Evolutionary conservation across 2,113 vertebrate genomes (phyloP).

Genomic region (Glareola pratincola): DNA sequence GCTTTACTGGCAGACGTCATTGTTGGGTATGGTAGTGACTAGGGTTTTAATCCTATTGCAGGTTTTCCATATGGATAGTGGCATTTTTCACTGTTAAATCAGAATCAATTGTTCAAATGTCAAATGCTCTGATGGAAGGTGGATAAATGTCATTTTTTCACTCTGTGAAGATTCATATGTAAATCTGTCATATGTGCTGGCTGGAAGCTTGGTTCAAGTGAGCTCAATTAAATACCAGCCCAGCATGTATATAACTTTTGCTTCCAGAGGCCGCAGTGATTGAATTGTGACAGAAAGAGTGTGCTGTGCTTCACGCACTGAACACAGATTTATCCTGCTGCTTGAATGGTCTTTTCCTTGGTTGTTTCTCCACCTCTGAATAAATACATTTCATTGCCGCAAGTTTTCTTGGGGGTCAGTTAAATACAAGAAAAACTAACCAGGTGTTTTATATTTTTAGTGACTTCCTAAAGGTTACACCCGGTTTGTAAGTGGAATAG

Average conservation of each 20-base stretch:
- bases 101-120: slow-evolving; percentile 37
- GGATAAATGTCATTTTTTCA: slow-evolving; percentile 49
- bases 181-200: neutral
- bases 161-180: neutral
- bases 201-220: slow-evolving; percentile 6
- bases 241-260: neutral
- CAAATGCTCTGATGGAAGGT: neutral
- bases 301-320: neutral
- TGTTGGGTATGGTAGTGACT: neutral
- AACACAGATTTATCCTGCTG: neutral
- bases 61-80: neutral
- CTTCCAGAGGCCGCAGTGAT: neutral
- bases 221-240: slow-evolving; percentile 36
- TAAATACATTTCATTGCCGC: neutral
- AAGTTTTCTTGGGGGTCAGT: neutral
- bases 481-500: neutral
- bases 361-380: neutral
- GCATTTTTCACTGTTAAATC: slow-evolving; percentile 15
- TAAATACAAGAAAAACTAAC: neutral
- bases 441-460: neutral
- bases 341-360: neutral
- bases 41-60: neutral
- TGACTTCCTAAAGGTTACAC: neutral
- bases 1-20: neutral
- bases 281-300: neutral